Evolutionary conservation across 2,113 vertebrate species (phyloP).

Genomic region (Neogale vison): DNA sequence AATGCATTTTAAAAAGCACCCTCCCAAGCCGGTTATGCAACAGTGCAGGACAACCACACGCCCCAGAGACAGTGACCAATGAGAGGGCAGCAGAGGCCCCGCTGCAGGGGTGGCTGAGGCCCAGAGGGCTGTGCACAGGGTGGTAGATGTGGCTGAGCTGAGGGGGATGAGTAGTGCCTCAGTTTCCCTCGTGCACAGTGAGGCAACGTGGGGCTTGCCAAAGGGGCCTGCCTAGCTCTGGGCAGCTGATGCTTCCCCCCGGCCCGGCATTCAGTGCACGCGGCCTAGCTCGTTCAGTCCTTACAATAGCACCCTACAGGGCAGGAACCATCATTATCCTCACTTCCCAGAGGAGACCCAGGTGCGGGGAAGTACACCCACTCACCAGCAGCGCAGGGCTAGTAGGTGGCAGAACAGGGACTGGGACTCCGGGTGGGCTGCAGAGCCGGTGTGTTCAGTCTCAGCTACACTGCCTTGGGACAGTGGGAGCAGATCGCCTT

Average conservation of each 20-base stretch:
- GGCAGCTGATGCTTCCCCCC: not conserved
- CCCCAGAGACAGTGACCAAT: not conserved
- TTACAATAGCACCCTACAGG: not conserved
- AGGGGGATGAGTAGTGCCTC: not conserved
- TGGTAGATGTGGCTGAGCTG: not conserved
- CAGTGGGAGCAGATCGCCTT: not conserved
- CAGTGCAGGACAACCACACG: not conserved
- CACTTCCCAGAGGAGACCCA: not conserved
- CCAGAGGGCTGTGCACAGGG: not conserved
- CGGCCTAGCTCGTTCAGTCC: not conserved
- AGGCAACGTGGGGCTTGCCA: not conserved
- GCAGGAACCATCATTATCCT: not conserved
- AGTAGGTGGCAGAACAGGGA: not conserved
- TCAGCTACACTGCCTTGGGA: not conserved
- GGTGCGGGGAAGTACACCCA: not conserved
- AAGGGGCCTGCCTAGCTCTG: not conserved
- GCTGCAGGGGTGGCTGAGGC: not conserved
- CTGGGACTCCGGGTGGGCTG: not conserved
- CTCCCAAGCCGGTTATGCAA: not conserved
- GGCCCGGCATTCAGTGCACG: fast-evolving
- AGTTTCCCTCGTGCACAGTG: not conserved
- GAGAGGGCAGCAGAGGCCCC: not conserved
- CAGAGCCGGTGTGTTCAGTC: not conserved
- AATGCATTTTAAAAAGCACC: slow-evolving; percentile 6
- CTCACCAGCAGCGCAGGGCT: not conserved